These are phyloP conservation scores for Frankliniella fusca DNA, from an alignment of 2,888 invertebrate species.

Conservation along the genomic window DNA sequence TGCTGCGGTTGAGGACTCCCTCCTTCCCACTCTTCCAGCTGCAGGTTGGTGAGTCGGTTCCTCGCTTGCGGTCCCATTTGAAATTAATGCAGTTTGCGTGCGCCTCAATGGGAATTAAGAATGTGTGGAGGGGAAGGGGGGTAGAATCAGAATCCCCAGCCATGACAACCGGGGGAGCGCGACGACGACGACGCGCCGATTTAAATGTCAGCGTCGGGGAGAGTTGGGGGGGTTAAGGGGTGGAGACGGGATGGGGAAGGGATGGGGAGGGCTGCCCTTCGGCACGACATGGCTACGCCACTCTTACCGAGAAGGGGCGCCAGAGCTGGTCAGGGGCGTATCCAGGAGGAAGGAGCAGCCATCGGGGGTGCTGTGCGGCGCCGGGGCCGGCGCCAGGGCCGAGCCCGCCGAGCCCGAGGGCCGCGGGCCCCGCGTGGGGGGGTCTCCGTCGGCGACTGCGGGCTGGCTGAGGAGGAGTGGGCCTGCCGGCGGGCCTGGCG, in stretches of 20 bases:
- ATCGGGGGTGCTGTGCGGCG: slow-evolving; percentile 46
- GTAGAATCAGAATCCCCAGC: too few relatives aligned
- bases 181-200: slow-evolving; percentile 32
- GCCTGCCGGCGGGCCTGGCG: slow-evolving; percentile 36
- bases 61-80: not conserved
- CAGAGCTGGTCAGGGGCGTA: slow-evolving; percentile 66
- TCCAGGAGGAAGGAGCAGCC: slow-evolving; percentile 59
- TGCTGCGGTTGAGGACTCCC: not conserved
- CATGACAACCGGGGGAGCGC: not conserved
- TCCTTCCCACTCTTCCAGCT: not conserved
- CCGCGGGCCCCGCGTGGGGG: slow-evolving; percentile 39
- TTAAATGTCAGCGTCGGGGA: slow-evolving; percentile 34
- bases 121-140: not conserved
- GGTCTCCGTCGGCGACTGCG: slow-evolving; percentile 40
- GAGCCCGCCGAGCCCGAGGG: slow-evolving; percentile 50
- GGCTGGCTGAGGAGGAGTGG: slow-evolving; percentile 40
- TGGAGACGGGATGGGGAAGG: too few relatives aligned
- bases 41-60: not conserved
- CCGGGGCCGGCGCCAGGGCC: slow-evolving; percentile 51
- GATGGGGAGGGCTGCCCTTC: too few relatives aligned
- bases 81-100: not conserved
- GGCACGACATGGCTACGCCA: not conserved
- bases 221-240: too few relatives aligned
- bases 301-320: slow-evolving; percentile 60
- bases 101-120: not conserved